These are phyloP conservation scores for Mormyrus hasselquistii DNA, from an alignment of 2,797 vertebrate genomes.

Conservation along the genomic window DNA sequence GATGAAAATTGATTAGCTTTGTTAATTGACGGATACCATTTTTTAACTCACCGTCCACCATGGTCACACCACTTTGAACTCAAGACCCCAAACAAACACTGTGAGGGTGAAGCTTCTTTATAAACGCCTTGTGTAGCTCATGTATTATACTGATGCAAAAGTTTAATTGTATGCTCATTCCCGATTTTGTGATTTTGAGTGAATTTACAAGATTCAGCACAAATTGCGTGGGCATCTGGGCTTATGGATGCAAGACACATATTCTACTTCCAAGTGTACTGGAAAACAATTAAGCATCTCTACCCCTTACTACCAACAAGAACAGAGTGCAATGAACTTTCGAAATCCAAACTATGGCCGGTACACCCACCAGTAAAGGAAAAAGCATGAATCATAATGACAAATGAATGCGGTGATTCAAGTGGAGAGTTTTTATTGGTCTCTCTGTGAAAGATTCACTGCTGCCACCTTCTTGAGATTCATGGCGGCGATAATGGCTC, in stretches of 20 bases:
- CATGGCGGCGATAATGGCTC: constrained; percentile 1
- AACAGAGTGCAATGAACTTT: not conserved
- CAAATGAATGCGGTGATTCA: constrained; percentile 11
- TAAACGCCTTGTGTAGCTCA: constrained; percentile 8
- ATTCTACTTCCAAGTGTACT: not conserved
- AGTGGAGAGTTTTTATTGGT: constrained; percentile 14
- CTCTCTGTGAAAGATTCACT: constrained; percentile 5
- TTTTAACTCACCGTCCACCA: not conserved
- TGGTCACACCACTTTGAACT: not conserved
- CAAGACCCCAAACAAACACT: not conserved
- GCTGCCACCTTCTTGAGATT: constrained; percentile 16
- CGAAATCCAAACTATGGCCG: not conserved
- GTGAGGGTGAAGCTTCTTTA: not conserved
- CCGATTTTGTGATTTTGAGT: not conserved
- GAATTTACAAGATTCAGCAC: not conserved
- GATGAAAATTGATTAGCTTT: not conserved
- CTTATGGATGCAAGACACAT: not conserved
- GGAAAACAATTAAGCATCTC: not conserved
- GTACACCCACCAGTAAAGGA: not conserved
- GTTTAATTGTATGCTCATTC: constrained; percentile 16
- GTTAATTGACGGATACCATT: not conserved
- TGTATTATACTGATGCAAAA: not conserved
- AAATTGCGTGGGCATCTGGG: not conserved
- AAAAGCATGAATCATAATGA: constrained; percentile 20
- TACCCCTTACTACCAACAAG: not conserved